phyloP scores from a whole-genome alignment of 2,113 vertebrate genomes.

The Toxotes jaculatrix region DNA sequence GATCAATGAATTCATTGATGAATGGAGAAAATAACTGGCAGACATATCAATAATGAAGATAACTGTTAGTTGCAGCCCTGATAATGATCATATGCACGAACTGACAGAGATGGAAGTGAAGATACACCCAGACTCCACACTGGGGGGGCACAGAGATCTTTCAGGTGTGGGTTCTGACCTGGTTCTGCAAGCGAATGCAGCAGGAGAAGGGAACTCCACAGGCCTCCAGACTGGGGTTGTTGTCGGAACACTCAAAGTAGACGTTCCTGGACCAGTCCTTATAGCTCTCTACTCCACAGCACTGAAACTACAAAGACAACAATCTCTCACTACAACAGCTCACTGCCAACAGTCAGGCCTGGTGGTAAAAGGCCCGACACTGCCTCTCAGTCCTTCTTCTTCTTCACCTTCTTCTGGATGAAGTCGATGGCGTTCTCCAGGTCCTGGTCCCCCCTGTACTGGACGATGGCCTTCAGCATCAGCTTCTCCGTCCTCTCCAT shows the following conservation, averaged over 20 bases:
- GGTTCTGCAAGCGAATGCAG: slow-evolving; percentile 76
- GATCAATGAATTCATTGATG: no score
- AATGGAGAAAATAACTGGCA: no score
- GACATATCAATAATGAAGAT: no score
- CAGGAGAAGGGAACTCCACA: slow-evolving; percentile 89
- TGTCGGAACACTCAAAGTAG: slow-evolving; percentile 84
- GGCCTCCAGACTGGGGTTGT: slow-evolving; percentile 86
- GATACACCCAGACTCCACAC: background rate
- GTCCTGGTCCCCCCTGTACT: slow-evolving; percentile 86
- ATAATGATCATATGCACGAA: no score
- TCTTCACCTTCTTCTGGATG: slow-evolving; percentile 87
- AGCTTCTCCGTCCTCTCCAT: slow-evolving; percentile 80
- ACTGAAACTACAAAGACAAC: slow-evolving; percentile 82
- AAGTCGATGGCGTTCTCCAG: slow-evolving; percentile 89
- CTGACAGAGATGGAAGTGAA: no score
- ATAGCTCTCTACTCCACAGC: slow-evolving; percentile 84
- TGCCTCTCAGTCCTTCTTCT: background rate
- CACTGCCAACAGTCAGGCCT: no score
- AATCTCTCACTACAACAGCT: background rate
- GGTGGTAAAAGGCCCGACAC: no score
- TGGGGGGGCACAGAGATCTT: background rate
- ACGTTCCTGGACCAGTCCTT: slow-evolving; percentile 85
- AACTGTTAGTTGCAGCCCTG: no score
- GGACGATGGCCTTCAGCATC: slow-evolving; percentile 74
- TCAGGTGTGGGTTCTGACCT: slow-evolving; percentile 69